These are phyloP conservation scores for Montipora capitata DNA, from an alignment of 92 coral and sea anemone genomes.

Conservation along the genomic window DNA sequence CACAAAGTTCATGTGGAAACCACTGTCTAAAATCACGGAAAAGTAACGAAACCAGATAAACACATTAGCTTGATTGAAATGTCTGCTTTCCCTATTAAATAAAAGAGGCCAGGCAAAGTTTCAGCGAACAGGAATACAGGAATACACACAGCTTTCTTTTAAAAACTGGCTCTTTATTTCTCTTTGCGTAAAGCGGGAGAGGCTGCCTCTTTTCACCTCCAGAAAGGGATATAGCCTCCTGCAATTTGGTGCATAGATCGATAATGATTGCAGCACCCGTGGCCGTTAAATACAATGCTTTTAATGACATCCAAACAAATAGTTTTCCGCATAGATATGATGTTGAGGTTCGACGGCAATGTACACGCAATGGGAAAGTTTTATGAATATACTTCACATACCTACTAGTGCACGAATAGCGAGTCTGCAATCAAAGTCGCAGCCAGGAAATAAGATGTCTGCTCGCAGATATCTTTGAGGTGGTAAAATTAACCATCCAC, in stretches of 20 bases:
- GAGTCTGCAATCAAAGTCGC: background rate
- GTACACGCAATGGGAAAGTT: background rate
- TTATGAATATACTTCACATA: background rate
- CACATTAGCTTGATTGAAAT: background rate
- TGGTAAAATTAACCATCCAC: constrained; percentile 3
- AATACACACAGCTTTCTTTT: too few relatives aligned
- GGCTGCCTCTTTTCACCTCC: too few relatives aligned
- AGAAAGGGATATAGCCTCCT: too few relatives aligned
- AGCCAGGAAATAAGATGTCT: constrained; percentile 9
- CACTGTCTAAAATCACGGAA: background rate
- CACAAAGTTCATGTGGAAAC: background rate
- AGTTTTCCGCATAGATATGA: too few relatives aligned
- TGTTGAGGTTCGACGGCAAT: background rate
- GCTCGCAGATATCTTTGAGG: background rate
- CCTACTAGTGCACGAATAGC: background rate
- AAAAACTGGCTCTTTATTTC: too few relatives aligned
- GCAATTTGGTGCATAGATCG: too few relatives aligned
- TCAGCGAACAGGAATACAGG: background rate
- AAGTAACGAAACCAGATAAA: background rate
- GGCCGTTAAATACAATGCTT: too few relatives aligned
- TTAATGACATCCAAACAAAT: too few relatives aligned
- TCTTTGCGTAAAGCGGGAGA: too few relatives aligned
- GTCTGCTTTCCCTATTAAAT: background rate
- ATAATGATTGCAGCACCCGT: too few relatives aligned
- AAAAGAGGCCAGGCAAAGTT: background rate